Percentiles rank a stretch among this genome's conserved stretches.
phyloP scores from a whole-genome alignment of 2,113 vertebrate species.

The Talpa occidentalis region DNA sequence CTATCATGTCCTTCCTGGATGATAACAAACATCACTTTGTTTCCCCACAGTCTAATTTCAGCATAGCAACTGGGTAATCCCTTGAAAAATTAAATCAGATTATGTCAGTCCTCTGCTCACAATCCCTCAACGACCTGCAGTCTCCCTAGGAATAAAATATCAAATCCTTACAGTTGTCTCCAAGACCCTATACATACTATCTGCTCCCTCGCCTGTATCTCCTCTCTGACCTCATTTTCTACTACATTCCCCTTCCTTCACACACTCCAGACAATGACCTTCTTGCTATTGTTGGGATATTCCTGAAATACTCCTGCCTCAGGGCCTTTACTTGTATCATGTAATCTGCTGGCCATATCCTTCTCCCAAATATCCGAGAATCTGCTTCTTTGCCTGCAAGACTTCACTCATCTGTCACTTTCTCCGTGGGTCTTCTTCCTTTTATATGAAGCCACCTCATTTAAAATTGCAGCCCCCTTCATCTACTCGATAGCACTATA shows the following conservation, averaged over 20 bases:
- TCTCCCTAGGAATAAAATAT: not conserved
- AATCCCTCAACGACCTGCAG: not conserved
- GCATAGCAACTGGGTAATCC: not conserved
- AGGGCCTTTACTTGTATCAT: not conserved
- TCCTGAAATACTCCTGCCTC: not conserved
- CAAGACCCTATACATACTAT: not conserved
- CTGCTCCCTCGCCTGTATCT: not conserved
- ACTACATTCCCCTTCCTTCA: not conserved
- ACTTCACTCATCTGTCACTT: conserved; percentile 5
- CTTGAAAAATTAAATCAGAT: not conserved
- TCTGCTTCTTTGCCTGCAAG: not conserved
- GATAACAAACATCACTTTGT: not conserved
- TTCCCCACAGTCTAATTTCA: not conserved
- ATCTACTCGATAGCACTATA: not conserved
- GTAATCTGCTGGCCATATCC: not conserved
- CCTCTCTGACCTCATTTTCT: not conserved
- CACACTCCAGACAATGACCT: not conserved
- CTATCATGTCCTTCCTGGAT: not conserved
- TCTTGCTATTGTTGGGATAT: not conserved
- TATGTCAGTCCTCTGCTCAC: not conserved
- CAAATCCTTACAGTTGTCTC: not conserved
- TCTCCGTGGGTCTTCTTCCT: not conserved
- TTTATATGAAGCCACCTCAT: not conserved
- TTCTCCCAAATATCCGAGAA: not conserved
- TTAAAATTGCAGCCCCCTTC: not conserved